Base-by-base conservation (phyloP, 2,888 invertebrate species). In the Philopedon plagiatum region DNA sequence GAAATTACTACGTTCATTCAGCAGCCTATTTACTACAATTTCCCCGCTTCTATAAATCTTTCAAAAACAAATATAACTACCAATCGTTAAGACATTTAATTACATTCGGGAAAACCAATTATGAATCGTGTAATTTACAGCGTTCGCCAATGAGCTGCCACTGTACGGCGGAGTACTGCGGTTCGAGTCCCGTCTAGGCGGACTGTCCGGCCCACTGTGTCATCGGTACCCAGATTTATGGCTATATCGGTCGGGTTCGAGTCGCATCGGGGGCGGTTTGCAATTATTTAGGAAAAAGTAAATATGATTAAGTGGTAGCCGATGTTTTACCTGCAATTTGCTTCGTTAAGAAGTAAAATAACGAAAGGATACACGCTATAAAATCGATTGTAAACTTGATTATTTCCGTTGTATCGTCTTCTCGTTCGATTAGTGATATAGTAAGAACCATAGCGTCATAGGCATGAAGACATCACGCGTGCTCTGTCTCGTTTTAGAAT, bases 301-400 rank as follows among this genome's bases (percentile, higher is more conserved):
- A 79, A 80, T 78, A 79, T 80, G 81, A 81, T 81, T 78, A 80
- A 80, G 80, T 79, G 76, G 78, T 77, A 78, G 78, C 78, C 75
- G 77, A 78, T 77, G 71, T 71, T 71, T 39, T 39, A 61, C 29
- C 60, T 65, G 71, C 37, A 71, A 71, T 71, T 71, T 57, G 26
- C 44, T 70, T 70, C 60, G 60, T 60, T 44, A 60, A 18, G 18
- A 26, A 19, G 9, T 44, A 19, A 44, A 11, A 9, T 1, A 11
- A 44, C 11, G 21, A 44, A 18, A 11, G 11, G n/a, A n/a, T n/a
- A n/a, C 19, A 44, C 11, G 19, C 7, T 18, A 8, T 19, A 19
- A 44, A 44, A 44, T 21, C 19, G 44, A 7, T 44, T 29, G 29
- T 29, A 5, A 29, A 29, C n/a, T n/a, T n/a, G n/a, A n/a, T n/a